Conservation (phyloP, 2,113 vertebrate species). For the Taurulus bubalis region DNA sequence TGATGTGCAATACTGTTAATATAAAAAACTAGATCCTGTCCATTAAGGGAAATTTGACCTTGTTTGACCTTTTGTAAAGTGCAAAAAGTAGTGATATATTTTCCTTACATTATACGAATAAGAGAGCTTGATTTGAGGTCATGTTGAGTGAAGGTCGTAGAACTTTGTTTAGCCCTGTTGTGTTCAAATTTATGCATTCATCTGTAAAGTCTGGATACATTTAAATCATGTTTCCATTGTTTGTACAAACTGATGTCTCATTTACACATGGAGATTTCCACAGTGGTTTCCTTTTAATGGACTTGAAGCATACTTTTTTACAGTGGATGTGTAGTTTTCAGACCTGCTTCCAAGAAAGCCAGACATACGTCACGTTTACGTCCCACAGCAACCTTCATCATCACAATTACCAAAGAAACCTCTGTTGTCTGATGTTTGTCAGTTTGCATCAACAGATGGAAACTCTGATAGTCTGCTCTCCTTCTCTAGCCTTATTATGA, state of each 20-base stretch:
- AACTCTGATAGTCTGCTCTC: constrained; percentile 44
- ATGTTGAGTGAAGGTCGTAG: constrained; percentile 36
- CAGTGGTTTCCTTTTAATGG: constrained; percentile 84
- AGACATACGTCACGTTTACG: constrained; percentile 59
- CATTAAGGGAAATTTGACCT: constrained; percentile 44
- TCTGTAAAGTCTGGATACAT: constrained; percentile 36
- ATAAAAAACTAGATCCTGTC: constrained; percentile 44
- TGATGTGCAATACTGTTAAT: constrained; percentile 71
- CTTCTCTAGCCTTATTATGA: constrained; percentile 57
- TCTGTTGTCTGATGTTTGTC: constrained; percentile 56
- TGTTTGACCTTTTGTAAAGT: constrained; percentile 61
- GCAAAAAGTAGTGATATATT: constrained; percentile 25
- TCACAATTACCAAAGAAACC: constrained; percentile 76
- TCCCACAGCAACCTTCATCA: constrained; percentile 46
- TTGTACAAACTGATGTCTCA: constrained; percentile 61
- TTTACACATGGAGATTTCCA: constrained; percentile 63
- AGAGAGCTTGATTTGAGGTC: constrained; percentile 38
- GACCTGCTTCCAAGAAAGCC: constrained; percentile 66
- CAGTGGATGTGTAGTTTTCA: constrained; percentile 79
- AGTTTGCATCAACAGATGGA: constrained; percentile 51
- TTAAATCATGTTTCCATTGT: constrained; percentile 58
- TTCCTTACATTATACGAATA: constrained; percentile 42
- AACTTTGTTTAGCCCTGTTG: constrained; percentile 42
- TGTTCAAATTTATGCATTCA: constrained; percentile 34
- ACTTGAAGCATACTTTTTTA: constrained; percentile 85